phyloP scores from a whole-genome alignment of 2,797 vertebrate genomes.

The Chanos chanos region DNA sequence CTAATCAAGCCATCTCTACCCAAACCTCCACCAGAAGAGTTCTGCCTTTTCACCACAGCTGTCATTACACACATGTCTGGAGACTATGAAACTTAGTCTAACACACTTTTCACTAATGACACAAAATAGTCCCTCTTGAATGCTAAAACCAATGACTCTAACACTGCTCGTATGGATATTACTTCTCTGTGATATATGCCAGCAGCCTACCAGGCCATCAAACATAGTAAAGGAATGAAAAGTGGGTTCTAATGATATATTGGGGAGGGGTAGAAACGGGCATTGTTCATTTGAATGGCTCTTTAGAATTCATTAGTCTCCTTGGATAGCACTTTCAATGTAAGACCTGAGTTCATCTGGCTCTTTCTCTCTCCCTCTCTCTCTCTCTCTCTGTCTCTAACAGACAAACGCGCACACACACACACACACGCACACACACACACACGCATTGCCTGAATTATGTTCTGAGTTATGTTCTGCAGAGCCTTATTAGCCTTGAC shows the following conservation, averaged over 20 bases:
- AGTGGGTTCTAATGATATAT: slow-evolving; percentile 18
- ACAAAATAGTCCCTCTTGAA: too few species aligned
- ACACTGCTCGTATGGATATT: too few species aligned
- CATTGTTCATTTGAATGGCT: slow-evolving; percentile 39
- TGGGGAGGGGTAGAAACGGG: slow-evolving; percentile 31
- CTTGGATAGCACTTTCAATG: slow-evolving; percentile 32
- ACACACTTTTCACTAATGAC: too few species aligned
- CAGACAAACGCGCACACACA: too few species aligned
- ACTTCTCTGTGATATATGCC: slow-evolving; percentile 5
- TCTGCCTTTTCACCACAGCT: too few species aligned
- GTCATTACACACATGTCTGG: too few species aligned
- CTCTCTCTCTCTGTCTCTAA: slow-evolving; percentile 13
- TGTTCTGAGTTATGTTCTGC: slow-evolving; percentile 34
- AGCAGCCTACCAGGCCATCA: background rate
- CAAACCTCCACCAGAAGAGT: too few species aligned
- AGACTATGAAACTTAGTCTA: too few species aligned
- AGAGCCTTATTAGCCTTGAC: slow-evolving; percentile 33
- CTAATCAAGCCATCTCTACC: too few species aligned
- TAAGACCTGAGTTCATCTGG: slow-evolving; percentile 34
- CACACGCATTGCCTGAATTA: too few species aligned
- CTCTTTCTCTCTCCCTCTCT: slow-evolving; percentile 11
- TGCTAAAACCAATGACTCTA: too few species aligned
- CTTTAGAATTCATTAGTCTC: slow-evolving; percentile 45
- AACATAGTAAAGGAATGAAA: background rate
- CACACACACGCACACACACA: too few species aligned